Base-by-base conservation (phyloP, 1,140 invertebrate genomes). In the Hyles vespertilio region DNA sequence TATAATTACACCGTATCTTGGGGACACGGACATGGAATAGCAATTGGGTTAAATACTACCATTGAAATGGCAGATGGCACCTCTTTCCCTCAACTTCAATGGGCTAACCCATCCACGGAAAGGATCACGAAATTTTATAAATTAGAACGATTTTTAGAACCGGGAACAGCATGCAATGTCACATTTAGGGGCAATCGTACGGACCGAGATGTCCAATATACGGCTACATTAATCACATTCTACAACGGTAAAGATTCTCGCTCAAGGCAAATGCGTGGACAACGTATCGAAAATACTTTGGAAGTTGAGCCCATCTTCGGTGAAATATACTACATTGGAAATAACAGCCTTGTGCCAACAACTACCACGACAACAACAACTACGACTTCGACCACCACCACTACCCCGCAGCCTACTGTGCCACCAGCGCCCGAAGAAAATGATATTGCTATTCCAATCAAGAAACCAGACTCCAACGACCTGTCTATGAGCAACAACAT, bases 81-180 rank as follows among this genome's bases (percentile, higher is more conserved):
- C 0, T 70, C 72, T 34, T 79, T 92, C 3, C 89, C 91, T 0
- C 89, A 93, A 62, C 92, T 94, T 55, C 90, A 91, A 60, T 96
- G 95, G 94, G 94, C 93, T 3, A 91, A 93, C 22, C 90, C 90
- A 32, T 90, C 91, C 44, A 86, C 80, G 1, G 89, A 91, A 57
- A 89, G 90, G 51, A 89, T 90, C 45, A 90, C 91, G 4, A 93
- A 93, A 53, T 77, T 92, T 3, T 84, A 90, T 61, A 91, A 90
- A 60, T 89, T 94, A n/a, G 89, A 93, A 66, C 87, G 91, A 63
- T 84, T 85, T 57, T 75, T 95, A 48, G 91, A 93, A 78, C 92
- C 94, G 3, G 94, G 94, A 43, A 96, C 95, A 0, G 95, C 92
- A 6, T 92, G 95, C 33, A 96, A 96, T 77, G 94, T 96, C 0